Percentiles rank a stretch among this genome's conserved stretches.
Evolutionary conservation across 2,113 vertebrate genomes (phyloP).

Genomic region (Chaetodon trifascialis): DNA sequence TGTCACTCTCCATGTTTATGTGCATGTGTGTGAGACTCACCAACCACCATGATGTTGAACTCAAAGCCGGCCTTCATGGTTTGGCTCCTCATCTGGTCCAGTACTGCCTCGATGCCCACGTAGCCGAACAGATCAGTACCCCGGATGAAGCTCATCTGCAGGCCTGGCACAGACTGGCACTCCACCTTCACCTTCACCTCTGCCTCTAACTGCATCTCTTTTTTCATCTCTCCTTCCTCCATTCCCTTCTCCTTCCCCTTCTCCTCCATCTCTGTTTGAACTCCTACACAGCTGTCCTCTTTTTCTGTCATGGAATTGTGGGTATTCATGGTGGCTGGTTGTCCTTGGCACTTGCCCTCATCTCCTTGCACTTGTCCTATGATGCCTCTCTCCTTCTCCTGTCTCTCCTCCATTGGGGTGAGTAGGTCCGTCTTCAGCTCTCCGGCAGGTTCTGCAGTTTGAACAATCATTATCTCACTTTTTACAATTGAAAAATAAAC

Average conservation of each 20-base stretch:
- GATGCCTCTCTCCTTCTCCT: slow-evolving; percentile 49
- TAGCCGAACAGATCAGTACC: slow-evolving; percentile 87
- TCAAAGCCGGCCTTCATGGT: slow-evolving; percentile 96
- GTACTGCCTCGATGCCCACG: slow-evolving; percentile 94
- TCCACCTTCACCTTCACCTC: slow-evolving; percentile 56
- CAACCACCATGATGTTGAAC: slow-evolving; percentile 99
- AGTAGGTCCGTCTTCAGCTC: slow-evolving; percentile 62
- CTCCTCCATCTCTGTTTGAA: slow-evolving; percentile 51
- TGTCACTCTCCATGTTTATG: not conserved
- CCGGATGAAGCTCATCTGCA: slow-evolving; percentile 68
- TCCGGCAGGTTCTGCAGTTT: slow-evolving; percentile 64
- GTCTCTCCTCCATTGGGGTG: slow-evolving; percentile 78
- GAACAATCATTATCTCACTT: not conserved
- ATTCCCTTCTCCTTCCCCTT: slow-evolving; percentile 61
- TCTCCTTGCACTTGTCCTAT: slow-evolving; percentile 27
- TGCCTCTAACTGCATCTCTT: slow-evolving; percentile 48
- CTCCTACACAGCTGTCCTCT: slow-evolving; percentile 12
- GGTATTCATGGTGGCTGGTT: not conserved
- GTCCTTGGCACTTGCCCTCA: slow-evolving; percentile 6
- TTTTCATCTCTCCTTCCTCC: slow-evolving; percentile 43
- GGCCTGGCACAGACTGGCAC: slow-evolving; percentile 43
- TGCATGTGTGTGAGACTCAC: slow-evolving; percentile 80
- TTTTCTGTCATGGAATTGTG: not conserved
- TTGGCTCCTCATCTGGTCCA: slow-evolving; percentile 96
- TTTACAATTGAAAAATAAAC: not conserved